Evolutionary conservation across 1,140 invertebrate species (phyloP), one percentile per base, ranked within the genome.

Genomic region (Procambarus clarkii): DNA sequence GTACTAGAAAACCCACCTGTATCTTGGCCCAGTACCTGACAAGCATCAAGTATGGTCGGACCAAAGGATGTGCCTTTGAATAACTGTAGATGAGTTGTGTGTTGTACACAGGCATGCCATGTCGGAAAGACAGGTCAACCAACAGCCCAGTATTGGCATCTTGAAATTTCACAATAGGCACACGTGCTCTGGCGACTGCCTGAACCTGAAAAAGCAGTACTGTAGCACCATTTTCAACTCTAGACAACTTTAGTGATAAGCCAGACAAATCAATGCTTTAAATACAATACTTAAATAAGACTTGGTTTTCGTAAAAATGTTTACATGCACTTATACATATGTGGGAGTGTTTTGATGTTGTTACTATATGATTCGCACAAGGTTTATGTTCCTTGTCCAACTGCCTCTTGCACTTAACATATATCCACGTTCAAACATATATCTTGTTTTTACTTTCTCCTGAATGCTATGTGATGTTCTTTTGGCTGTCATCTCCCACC

Each of bases 61-160:
- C 93, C 48, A 96, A 94, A 0, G 93, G 88, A 93, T 97, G 96
- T 0, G 96, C 92, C n/a, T 94, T 93, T 2, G 96, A 94, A 58
- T 95, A 96, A 93, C 96, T 95, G 34, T 94, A 95, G 2, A 97
- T 95, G 2, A 97, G 94, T 58, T 95, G 93, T 93, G 95, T 92
- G 93, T 97, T 97, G 86, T 95, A 95, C 0, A 96, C 94, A 11
- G 96, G 96, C 3, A 97, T 94, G n/a, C 95, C 94, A 87, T 96
- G 96, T 93, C 96, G 96, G 93, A 97, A 96, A 24, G 96, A 96
- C n/a, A 97, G 93, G 93, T 97, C 97, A 93, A 96, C 96, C 86
- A 95, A 95, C 2, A 96, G 95, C 8, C 94, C 93, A 0, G 95
- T 96, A 9, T 94, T 94, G 4, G 94, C 86, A 93, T 97, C 96